Conservation (phyloP, 2,113 vertebrate species). For the Atrichornis clamosus region DNA sequence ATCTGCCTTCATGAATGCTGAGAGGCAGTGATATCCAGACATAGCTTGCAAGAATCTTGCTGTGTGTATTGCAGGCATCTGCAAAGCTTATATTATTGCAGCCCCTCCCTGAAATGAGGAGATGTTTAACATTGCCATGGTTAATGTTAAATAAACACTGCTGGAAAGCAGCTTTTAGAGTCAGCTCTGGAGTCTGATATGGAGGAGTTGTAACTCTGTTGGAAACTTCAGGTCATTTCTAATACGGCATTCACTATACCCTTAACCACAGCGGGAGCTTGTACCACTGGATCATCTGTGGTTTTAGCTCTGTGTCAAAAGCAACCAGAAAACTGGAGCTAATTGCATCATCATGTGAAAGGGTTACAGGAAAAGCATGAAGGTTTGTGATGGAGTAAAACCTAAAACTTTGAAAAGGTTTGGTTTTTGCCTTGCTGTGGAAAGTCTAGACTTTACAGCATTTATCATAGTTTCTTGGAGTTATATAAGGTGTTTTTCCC, state of each 20-base stretch:
- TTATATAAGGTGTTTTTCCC: slow-evolving; percentile 37
- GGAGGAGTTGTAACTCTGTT: background rate
- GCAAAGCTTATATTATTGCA: background rate
- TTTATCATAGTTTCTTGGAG: slow-evolving; percentile 3
- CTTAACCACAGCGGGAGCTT: background rate
- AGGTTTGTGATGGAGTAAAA: background rate
- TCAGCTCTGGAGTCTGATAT: background rate
- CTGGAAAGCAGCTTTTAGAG: background rate
- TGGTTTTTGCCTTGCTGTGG: background rate
- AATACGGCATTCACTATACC: background rate
- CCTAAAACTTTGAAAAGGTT: background rate
- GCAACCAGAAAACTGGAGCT: background rate
- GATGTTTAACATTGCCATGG: background rate
- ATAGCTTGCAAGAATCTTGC: background rate
- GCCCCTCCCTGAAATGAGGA: background rate
- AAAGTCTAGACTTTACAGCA: background rate
- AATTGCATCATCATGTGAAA: background rate
- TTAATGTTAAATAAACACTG: slow-evolving; percentile 16
- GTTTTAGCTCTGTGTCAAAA: background rate
- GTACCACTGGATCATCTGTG: background rate
- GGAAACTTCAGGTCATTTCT: background rate
- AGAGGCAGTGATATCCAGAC: background rate
- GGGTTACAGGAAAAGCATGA: background rate
- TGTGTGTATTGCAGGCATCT: background rate
- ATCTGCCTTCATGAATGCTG: background rate